A percentile compares a stretch with the other conserved stretches of the same genome.
Evolutionary conservation across 2,797 vertebrate genomes (phyloP).

Genomic region (Antrozous pallidus): DNA sequence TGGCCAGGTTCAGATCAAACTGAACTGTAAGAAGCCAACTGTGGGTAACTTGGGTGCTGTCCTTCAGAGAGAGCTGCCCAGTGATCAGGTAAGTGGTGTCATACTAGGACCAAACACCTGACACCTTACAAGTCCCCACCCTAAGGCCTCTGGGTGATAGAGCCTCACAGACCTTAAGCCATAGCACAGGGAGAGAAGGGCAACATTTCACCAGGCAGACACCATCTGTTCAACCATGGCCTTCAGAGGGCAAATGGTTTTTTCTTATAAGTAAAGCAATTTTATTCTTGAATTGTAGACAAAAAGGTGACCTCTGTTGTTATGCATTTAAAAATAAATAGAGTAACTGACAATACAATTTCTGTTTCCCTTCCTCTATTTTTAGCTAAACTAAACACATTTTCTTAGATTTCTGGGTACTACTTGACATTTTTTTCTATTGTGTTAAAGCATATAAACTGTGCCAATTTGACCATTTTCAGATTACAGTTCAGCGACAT

Average conservation of each 20-base stretch:
- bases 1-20: no score
- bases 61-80: background rate
- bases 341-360: background rate
- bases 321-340: background rate
- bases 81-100: no score
- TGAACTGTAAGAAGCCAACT: background rate
- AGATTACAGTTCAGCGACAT: rapidly evolving
- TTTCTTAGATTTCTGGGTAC: background rate
- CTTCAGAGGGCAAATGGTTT: background rate
- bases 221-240: rapidly evolving
- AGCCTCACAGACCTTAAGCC: background rate
- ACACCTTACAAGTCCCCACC: rapidly evolving
- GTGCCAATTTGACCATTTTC: rapidly evolving
- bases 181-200: no score
- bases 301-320: background rate
- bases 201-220: rapidly evolving
- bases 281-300: background rate
- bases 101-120: background rate
- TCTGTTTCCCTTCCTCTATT: background rate
- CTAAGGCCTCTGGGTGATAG: background rate
- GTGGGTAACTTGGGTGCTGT: rapidly evolving
- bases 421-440: background rate
- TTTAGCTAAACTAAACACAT: background rate
- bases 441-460: background rate
- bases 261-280: background rate